These are phyloP conservation scores for Drosophila pachea DNA, from an alignment of 1,140 invertebrate genomes.

Conservation along the genomic window DNA sequence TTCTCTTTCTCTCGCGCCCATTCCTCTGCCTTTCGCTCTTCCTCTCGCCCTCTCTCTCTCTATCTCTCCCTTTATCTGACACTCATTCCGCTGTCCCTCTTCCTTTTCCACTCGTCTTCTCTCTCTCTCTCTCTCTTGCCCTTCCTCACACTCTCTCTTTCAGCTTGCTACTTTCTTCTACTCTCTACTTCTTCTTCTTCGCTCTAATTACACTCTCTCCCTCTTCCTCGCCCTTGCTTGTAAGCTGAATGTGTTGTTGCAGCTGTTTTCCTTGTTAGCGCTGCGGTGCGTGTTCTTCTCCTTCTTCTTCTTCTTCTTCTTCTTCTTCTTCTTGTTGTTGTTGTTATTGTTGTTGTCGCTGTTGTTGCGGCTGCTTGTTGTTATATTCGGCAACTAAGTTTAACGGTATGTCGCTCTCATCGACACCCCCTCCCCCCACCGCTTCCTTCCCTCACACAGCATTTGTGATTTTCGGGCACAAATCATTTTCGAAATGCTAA, in stretches of 20 bases:
- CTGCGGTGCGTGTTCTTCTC: neutral
- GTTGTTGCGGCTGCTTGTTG: constrained; percentile 23
- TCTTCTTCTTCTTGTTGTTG: constrained; percentile 17
- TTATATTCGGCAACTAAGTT: constrained; percentile 69
- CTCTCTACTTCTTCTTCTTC: no score
- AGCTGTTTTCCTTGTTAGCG: constrained; percentile 35
- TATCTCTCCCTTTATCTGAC: no score
- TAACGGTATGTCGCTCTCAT: constrained; percentile 52
- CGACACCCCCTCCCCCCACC: neutral
- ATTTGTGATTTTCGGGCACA: constrained; percentile 35
- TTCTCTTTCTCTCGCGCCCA: no score
- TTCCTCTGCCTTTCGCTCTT: no score
- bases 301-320: neutral
- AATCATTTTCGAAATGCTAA: constrained; percentile 72
- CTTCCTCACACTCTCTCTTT: neutral
- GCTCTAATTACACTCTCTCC: neutral
- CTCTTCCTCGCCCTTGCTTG: neutral
- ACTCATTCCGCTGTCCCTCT: no score
- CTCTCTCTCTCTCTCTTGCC: neutral
- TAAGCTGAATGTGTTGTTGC: constrained; percentile 66
- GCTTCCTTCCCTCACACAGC: neutral
- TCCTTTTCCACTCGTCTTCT: no score
- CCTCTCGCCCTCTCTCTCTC: no score
- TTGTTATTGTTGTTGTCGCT: constrained; percentile 16
- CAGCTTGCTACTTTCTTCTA: no score